Evolutionary conservation across 2,113 vertebrate species (phyloP).

Genomic region (Aegithalos caudatus): DNA sequence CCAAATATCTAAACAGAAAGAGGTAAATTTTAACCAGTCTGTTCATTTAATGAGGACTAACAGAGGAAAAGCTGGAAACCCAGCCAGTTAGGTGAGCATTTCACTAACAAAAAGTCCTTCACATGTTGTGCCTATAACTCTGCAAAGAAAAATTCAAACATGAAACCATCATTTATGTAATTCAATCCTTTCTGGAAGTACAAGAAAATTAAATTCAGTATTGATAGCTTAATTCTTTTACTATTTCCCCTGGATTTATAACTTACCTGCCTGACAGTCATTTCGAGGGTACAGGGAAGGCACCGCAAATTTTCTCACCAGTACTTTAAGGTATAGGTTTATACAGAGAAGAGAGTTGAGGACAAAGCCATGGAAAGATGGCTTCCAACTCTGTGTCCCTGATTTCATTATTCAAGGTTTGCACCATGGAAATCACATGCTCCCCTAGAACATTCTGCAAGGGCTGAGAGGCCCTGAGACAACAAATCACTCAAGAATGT

Average conservation of each 20-base stretch:
- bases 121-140: not conserved
- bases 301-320: not conserved
- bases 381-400: not conserved
- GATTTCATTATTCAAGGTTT: not conserved
- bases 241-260: not conserved
- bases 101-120: not conserved
- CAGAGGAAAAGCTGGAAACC: not conserved
- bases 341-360: not conserved
- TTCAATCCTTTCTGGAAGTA: not conserved
- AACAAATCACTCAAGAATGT: not conserved
- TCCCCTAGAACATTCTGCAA: not conserved
- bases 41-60: not conserved
- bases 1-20: not conserved
- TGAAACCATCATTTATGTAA: not conserved
- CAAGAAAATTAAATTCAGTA: conserved; percentile 8
- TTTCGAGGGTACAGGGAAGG: not conserved
- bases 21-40: not conserved
- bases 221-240: not conserved
- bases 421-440: not conserved
- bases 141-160: not conserved
- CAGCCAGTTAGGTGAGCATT: not conserved
- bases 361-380: not conserved
- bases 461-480: not conserved
- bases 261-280: not conserved
- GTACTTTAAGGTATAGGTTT: not conserved